phyloP scores from a whole-genome alignment of 2,888 invertebrate species.

The Megalurothrips usitatus region DNA sequence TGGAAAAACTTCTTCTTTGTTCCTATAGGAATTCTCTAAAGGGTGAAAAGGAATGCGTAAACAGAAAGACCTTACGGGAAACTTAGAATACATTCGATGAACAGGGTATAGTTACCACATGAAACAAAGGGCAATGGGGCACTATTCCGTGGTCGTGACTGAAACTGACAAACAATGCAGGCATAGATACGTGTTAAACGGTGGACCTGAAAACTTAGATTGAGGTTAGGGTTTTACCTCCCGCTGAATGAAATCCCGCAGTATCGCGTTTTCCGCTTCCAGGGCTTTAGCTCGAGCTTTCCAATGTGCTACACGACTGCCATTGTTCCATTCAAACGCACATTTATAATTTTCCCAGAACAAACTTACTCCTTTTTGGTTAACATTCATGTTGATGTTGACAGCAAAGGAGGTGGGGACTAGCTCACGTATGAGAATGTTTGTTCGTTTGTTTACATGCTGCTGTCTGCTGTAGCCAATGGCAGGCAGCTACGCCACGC shows the following conservation, averaged over 20 bases:
- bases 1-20: not conserved
- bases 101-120: not conserved
- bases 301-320: not conserved
- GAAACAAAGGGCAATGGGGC: no score
- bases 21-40: not conserved
- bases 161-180: no score
- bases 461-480: no score
- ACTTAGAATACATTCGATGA: not conserved
- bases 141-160: no score
- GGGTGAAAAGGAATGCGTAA: not conserved
- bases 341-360: not conserved
- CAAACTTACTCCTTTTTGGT: not conserved
- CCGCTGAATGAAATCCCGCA: not conserved
- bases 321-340: not conserved
- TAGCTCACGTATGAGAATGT: no score
- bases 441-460: no score
- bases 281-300: not conserved
- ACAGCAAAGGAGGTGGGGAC: no score
- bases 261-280: not conserved
- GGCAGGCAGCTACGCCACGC: no score
- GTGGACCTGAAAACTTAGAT: no score
- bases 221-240: not conserved
- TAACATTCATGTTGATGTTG: not conserved
- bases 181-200: no score
- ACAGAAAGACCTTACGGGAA: not conserved